These are phyloP conservation scores for Bostrychus sinensis DNA, from an alignment of 2,113 vertebrate genomes.

Conservation along the genomic window DNA sequence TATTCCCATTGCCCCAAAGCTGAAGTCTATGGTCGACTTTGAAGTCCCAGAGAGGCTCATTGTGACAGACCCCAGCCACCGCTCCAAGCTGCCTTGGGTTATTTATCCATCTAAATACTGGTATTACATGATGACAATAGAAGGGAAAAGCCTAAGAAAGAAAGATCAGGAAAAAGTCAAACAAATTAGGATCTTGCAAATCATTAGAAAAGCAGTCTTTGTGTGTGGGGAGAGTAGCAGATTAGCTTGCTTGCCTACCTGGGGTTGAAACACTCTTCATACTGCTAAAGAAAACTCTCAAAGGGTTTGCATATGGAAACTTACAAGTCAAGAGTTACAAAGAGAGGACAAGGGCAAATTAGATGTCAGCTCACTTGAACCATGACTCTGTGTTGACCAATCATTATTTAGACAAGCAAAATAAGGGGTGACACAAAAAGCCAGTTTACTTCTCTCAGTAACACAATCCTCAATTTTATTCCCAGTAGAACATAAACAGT, in stretches of 20 bases:
- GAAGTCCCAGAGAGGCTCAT: constrained; percentile 65
- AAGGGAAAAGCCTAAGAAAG: constrained; percentile 44
- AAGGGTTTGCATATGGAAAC: constrained; percentile 38
- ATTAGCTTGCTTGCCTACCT: constrained; percentile 58
- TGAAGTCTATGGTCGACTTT: constrained; percentile 67
- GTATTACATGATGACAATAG: constrained; percentile 56
- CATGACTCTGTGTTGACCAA: too few relatives aligned
- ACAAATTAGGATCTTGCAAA: constrained; percentile 64
- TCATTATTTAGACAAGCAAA: too few relatives aligned
- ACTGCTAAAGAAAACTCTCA: constrained; percentile 34
- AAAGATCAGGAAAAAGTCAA: constrained; percentile 50
- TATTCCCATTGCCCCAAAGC: constrained; percentile 51
- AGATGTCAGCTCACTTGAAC: constrained; percentile 22
- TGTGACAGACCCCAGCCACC: constrained; percentile 44
- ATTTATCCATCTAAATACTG: constrained; percentile 69
- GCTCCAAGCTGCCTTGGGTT: constrained; percentile 57
- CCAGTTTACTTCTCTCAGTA: too few relatives aligned
- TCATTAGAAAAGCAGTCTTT: constrained; percentile 46
- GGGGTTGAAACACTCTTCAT: constrained; percentile 28
- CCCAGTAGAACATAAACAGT: too few relatives aligned
- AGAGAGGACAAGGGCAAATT: constrained; percentile 30
- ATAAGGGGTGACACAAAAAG: too few relatives aligned
- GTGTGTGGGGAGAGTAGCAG: constrained; percentile 32
- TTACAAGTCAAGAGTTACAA: constrained; percentile 18
- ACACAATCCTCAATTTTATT: too few relatives aligned